phyloP scores from a whole-genome alignment of 1,140 invertebrate genomes.

The Capitella teleta region DNA sequence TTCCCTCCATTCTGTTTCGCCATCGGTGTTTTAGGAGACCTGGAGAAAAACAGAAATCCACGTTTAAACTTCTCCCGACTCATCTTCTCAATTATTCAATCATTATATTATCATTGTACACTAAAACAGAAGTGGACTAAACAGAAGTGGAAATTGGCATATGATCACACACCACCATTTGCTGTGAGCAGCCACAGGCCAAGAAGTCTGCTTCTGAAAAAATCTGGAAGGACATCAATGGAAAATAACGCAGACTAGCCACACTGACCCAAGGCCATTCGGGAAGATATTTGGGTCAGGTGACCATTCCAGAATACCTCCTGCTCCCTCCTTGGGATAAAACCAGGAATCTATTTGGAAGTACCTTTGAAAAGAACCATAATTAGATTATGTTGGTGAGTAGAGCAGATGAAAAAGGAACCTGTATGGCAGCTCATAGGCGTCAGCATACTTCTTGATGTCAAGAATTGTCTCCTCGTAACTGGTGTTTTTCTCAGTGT shows the following conservation, averaged over 20 bases:
- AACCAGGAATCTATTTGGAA: conserved; percentile 32
- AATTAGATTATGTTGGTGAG: too few relatives aligned
- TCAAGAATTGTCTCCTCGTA: conserved; percentile 23
- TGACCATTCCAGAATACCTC: conserved; percentile 22
- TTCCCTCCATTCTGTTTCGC: too few relatives aligned
- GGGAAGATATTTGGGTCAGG: conserved; percentile 20
- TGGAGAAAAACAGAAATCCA: too few relatives aligned
- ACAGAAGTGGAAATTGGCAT: too few relatives aligned
- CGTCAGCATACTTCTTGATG: conserved; percentile 12
- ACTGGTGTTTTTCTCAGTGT: conserved; percentile 18
- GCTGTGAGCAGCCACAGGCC: conserved; percentile 19
- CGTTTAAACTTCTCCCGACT: too few relatives aligned
- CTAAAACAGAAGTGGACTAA: too few relatives aligned
- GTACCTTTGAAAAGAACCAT: conserved; percentile 20
- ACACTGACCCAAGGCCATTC: conserved; percentile 17
- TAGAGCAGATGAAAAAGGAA: too few relatives aligned
- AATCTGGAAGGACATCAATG: too few relatives aligned
- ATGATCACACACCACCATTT: conserved; percentile 20
- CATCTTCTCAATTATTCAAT: too few relatives aligned
- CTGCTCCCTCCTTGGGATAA: conserved; percentile 20
- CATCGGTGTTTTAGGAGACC: too few relatives aligned
- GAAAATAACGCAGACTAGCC: too few relatives aligned
- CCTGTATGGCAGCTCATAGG: conserved; percentile 18
- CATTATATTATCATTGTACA: too few relatives aligned
- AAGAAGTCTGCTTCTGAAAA: conserved; percentile 15